Conservation (phyloP, 2,113 vertebrate species). For the Neolamprologus sp. region DNA sequence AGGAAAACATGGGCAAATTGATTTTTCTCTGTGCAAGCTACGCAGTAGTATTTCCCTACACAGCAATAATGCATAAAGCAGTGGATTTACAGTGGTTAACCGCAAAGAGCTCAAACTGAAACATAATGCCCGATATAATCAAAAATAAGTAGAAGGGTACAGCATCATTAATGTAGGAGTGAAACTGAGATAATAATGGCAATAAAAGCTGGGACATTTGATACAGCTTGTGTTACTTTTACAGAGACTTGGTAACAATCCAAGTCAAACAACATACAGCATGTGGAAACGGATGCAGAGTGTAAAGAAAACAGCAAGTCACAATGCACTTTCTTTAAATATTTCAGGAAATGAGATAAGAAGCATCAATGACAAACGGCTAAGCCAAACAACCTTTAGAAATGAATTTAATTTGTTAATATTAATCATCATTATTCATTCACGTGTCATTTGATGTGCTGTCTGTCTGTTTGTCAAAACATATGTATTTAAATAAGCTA, state of each 20-base stretch:
- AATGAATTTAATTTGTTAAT: not conserved
- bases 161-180: not conserved
- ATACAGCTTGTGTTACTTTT: not conserved
- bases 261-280: not conserved
- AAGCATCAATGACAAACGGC: not conserved
- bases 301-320: not conserved
- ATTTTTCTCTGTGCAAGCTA: not conserved
- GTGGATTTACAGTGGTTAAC: not conserved
- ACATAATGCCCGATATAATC: not conserved
- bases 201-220: not conserved
- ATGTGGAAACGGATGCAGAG: not conserved
- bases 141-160: not conserved
- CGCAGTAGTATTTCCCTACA: not conserved
- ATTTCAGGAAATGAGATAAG: not conserved
- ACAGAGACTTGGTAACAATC: not conserved
- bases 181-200: not conserved
- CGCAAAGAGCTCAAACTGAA: not conserved
- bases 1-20: constrained; percentile 2
- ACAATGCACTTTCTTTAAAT: not conserved
- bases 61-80: not conserved
- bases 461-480: not conserved
- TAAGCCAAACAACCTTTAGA: not conserved
- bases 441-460: not conserved
- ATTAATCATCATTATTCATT: not conserved
- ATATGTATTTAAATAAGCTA: not conserved